These are phyloP conservation scores for Myopa tessellatipennis DNA, from an alignment of 2,888 invertebrate genomes.

Conservation along the genomic window DNA sequence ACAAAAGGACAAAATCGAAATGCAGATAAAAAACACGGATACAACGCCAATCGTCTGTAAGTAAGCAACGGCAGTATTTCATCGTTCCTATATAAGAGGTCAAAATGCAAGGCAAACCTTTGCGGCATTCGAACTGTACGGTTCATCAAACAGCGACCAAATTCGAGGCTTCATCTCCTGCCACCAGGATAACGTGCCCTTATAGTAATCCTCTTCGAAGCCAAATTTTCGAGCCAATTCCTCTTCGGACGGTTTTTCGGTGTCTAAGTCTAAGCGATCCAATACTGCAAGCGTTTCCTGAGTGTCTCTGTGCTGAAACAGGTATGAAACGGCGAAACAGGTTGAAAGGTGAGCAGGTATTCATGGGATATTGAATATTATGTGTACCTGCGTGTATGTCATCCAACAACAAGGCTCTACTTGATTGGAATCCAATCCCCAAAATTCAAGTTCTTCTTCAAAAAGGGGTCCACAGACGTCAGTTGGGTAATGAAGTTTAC, in stretches of 20 bases:
- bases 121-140: slow-evolving; percentile 96
- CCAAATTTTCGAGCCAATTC: slow-evolving; percentile 98
- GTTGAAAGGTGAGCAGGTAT: too few species aligned
- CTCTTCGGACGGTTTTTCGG: slow-evolving; percentile 97
- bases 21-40: slow-evolving; percentile 99
- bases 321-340: neutral
- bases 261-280: slow-evolving; percentile 96
- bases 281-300: slow-evolving; percentile 98
- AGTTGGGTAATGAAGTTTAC: slow-evolving; percentile 98
- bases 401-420: slow-evolving; percentile 99
- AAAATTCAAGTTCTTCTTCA: slow-evolving; percentile 98
- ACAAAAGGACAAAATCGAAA: slow-evolving; percentile 99
- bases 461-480: slow-evolving; percentile 99
- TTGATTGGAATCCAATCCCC: slow-evolving; percentile 99
- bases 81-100: neutral
- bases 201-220: slow-evolving; percentile 93
- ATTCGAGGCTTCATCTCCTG: slow-evolving; percentile 96
- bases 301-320: slow-evolving; percentile 91
- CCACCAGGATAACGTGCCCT: slow-evolving; percentile 94
- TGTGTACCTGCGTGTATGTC: slow-evolving; percentile 91
- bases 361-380: neutral
- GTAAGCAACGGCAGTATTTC: neutral
- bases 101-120: slow-evolving; percentile 75
- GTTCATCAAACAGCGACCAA: slow-evolving; percentile 99
- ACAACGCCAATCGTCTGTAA: slow-evolving; percentile 95